A percentile compares a stretch with the other conserved stretches of the same genome.
These are phyloP conservation scores for Helicorthomorpha holstii DNA, from an alignment of 1,140 invertebrate genomes.

Conservation along the genomic window DNA sequence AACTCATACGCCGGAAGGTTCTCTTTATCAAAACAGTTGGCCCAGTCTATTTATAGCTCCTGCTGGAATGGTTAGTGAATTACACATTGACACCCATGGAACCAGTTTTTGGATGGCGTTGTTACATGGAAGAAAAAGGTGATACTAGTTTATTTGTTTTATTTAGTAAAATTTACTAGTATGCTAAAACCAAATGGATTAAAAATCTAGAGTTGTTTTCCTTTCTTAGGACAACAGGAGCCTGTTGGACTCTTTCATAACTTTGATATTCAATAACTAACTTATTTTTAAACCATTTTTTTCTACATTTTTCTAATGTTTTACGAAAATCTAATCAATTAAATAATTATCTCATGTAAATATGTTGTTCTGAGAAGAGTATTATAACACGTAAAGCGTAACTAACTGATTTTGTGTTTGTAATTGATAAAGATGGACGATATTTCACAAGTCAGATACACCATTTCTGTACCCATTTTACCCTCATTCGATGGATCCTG, in stretches of 20 bases:
- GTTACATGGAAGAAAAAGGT: constrained; percentile 14
- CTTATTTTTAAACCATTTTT: no score
- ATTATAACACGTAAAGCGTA: background rate
- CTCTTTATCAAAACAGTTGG: constrained; percentile 21
- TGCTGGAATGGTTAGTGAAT: constrained; percentile 16
- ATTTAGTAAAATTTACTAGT: no score
- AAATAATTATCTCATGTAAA: no score
- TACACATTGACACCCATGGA: constrained; percentile 22
- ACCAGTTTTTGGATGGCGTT: constrained; percentile 25
- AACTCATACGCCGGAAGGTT: constrained; percentile 12
- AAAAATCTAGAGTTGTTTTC: no score
- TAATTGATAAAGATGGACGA: constrained; percentile 19
- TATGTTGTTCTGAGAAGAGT: no score
- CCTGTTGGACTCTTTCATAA: no score
- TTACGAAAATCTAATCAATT: no score
- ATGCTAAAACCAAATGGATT: no score
- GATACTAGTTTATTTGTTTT: no score
- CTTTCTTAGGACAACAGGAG: no score
- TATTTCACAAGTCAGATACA: constrained; percentile 15
- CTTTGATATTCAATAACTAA: no score
- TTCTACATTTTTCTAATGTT: no score
- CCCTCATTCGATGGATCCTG: constrained; percentile 17
- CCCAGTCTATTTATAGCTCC: constrained; percentile 23
- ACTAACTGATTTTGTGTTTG: background rate
- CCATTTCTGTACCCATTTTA: constrained; percentile 18